Base-by-base conservation (phyloP, 2,888 invertebrate genomes). In the Hydropsyche betteni region DNA sequence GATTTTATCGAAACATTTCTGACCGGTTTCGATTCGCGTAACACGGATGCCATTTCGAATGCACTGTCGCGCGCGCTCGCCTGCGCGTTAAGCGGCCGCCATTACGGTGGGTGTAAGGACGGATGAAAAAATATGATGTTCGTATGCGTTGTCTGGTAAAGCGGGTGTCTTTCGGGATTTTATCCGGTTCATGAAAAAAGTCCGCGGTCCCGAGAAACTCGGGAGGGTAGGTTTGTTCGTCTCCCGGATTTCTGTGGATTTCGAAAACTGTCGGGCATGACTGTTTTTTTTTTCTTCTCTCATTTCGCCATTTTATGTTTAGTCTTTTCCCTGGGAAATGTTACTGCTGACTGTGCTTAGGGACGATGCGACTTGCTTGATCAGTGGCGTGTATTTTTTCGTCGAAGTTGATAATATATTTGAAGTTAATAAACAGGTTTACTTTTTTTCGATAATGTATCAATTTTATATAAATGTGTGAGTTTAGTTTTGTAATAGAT, bases 301-400 rank as follows among this genome's bases (percentile, higher is more conserved):
- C 55, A 74, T 74, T 75, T 78, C 75, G 76, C 78, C 74, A 76
- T 72, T 72, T 72, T 74, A 74, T 76, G 76, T 74, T 68, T 74
- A 76, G 77, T 75, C 77, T 75, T 76, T 44, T 77, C 75, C 78
- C 73, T 78, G 78, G 78, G 78, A 78, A 78, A 74, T 74, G 78
- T 74, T 64, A 74, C 78, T 76, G 78, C 78, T 78, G 78, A 76
- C 76, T 77, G 71, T 76, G 44, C 44, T 75, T 78, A 61, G 74
- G 78, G 71, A 73, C 76, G 72, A 75, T 73, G 76, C 53, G 52
- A 72, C 64, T 64, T 8, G 34, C 36, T n/a, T 4, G 33, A 33
- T n/a, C 71, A 71, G 71, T 36, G 71, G 12, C 53, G 33, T 36
- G 10, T 38, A 24, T 61, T 1, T 61, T 61, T 24, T 51, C 51